Evolutionary conservation across 2,888 invertebrate species (phyloP), one percentile per base, ranked within the genome.

Genomic region (Liopterus haemorrhoidalis): DNA sequence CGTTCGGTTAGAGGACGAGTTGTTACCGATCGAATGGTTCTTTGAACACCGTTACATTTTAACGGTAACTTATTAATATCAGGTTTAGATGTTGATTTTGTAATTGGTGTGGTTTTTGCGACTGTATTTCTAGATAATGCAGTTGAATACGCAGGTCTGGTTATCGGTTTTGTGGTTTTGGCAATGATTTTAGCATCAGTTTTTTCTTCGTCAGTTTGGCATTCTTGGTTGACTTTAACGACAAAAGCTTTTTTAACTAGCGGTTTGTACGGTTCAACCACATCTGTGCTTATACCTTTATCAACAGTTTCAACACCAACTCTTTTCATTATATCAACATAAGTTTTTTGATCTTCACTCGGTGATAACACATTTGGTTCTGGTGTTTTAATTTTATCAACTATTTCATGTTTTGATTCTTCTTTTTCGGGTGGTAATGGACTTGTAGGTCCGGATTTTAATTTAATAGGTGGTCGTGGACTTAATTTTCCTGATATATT

Each of bases 401-500:
- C 12, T 25, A 22, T 21, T 27, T 39, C 32, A 41, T 49, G 64
- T 63, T 8, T 52, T 46, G 42, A 61, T 60, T 41, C 24, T 14
- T 40, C 31, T 25, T 40, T 33, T 6, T 15, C 12, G 6, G 12
- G 41, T 4, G 69, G 71, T 33, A 68, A 54, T 5, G 71, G 71
- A 57, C 71, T 72, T 16, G 69, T 66, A 11, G 67, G 65, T 24
- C 63, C 62, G 4, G 66, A 65, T 18, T 52, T 50, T 20, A 51
- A 38, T 37, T 49, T 55, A 14, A 46, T 75, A 2, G 80, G 75
- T 38, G 76, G 68, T 53, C 76, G 70, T 22, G 78, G 78, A 53
- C 78, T 78, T 49, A 76, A 72, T 67, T 78, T 78, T 4, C 78
- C 78, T 19, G 75, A 72, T 1, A 75, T 70, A 20, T 71, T 75